Evolutionary conservation across 2,888 invertebrate genomes (phyloP), one percentile per base, ranked within the genome.

Genomic region (Cinara cedri): DNA sequence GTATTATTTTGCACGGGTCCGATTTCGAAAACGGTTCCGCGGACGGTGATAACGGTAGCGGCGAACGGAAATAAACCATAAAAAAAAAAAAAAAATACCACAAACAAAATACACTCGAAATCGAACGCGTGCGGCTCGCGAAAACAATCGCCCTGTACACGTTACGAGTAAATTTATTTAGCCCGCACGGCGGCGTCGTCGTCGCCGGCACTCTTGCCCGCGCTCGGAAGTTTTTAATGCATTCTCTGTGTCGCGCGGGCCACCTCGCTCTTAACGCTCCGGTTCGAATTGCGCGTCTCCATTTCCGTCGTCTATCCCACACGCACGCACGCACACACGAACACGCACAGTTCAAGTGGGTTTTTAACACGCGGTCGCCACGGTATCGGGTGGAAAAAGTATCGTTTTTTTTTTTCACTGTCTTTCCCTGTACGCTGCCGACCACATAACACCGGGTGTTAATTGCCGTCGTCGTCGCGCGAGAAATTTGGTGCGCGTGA

Each of bases 191-290:
- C 49, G 49, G 2, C 49, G 49, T 14, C 49, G 11, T 14, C 49
- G 11, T 13, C 49, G 49, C 11, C 14, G 14, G 42, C 57, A n/a
- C 57, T 46, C 72, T 26, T 26, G 26, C 8, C 24, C 24, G 44
- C 55, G 3, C 14, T 34, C 60, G 57, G 51, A 78, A 78, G 68
- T 78, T 78, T 68, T 78, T 78, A 78, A 78, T 78, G 78, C 78
- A 78, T 78, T 78, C 78, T 78, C 66, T 70, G n/a, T 78, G 78
- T 78, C 66, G 46, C 66, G 46, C 75, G 19, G n/a, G n/a, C n/a
- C n/a, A n/a, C n/a, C n/a, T n/a, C n/a, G n/a, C n/a, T n/a, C n/a
- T n/a, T n/a, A n/a, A n/a, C 14, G 19, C 19, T 19, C 19, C 42
- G 21, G 16, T 54, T 70, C 54, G 42, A 42, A 19, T 63, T 55